Evolutionary conservation across 2,113 vertebrate genomes (phyloP).

Genomic region (Dipodomys ordii): DNA sequence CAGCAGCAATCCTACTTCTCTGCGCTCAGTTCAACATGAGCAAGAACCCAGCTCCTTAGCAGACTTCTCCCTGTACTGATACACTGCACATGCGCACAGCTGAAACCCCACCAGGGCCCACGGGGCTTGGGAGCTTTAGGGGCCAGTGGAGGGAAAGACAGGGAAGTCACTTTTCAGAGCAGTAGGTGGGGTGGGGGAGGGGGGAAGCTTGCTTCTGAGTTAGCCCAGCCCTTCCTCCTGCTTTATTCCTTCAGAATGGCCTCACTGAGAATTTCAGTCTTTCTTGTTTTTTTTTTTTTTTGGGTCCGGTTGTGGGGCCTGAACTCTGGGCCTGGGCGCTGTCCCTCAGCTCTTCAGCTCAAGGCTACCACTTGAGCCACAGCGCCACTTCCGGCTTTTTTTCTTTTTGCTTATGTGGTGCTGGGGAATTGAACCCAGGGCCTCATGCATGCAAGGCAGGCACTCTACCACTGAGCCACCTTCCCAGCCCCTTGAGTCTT

Average conservation of each 20-base stretch:
- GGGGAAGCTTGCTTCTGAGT: neutral
- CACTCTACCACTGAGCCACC: no score
- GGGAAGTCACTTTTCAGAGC: neutral
- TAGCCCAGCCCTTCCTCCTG: neutral
- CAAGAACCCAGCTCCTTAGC: neutral
- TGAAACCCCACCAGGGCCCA: neutral
- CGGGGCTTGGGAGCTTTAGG: neutral
- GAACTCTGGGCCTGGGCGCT: no score
- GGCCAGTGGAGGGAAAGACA: accelerated
- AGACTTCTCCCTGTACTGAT: neutral
- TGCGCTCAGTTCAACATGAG: neutral
- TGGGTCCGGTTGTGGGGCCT: no score
- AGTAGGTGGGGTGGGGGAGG: accelerated
- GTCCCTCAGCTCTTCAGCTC: no score
- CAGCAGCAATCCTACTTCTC: neutral
- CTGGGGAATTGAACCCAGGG: no score
- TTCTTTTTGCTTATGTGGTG: no score
- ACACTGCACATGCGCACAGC: no score
- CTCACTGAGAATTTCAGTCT: neutral
- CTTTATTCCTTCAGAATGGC: neutral
- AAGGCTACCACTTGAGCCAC: no score
- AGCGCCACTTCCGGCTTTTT: no score
- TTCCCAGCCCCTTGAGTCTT: no score
- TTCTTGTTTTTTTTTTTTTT: no score
- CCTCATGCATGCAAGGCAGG: no score